These are phyloP conservation scores for Ametastegia equiseti DNA, from an alignment of 2,888 invertebrate genomes.

Conservation along the genomic window DNA sequence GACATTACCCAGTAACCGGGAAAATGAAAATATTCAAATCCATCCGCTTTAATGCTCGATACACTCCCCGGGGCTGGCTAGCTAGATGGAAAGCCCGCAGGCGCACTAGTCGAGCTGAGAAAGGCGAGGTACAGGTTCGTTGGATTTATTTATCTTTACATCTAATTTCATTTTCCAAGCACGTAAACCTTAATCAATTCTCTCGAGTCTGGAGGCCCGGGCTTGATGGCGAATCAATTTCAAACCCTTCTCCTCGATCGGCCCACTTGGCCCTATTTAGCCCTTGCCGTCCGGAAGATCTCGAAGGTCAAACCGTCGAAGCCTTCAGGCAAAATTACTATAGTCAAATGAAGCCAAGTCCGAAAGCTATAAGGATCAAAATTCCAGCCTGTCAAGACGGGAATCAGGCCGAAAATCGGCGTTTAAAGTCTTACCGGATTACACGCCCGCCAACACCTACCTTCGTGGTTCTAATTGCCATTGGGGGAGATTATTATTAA, in stretches of 20 bases:
- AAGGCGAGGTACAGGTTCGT: constrained; percentile 13
- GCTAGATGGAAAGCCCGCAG: constrained; percentile 17
- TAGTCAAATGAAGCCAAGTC: too few species aligned
- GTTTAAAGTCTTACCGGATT: constrained; percentile 21
- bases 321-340: too few species aligned
- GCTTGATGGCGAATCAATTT: constrained; percentile 38
- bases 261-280: background rate
- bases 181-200: constrained; percentile 42
- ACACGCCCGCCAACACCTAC: constrained; percentile 9
- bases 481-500: constrained; percentile 19
- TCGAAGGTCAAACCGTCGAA: background rate
- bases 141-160: constrained; percentile 47
- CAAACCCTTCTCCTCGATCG: constrained; percentile 16
- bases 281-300: background rate
- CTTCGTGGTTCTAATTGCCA: constrained; percentile 22
- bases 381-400: too few species aligned
- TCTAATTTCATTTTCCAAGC: constrained; percentile 41
- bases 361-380: too few species aligned
- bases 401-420: too few species aligned
- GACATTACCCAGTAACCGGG: constrained; percentile 32
- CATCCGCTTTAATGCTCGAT: constrained; percentile 40
- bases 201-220: constrained; percentile 12
- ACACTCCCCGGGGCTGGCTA: constrained; percentile 21
- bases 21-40: constrained; percentile 31
- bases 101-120: background rate